Evolutionary conservation across 64 coral and sea anemone genomes (phyloP), one percentile per base, ranked within the genome.

Genomic region (Trachythela sp.): DNA sequence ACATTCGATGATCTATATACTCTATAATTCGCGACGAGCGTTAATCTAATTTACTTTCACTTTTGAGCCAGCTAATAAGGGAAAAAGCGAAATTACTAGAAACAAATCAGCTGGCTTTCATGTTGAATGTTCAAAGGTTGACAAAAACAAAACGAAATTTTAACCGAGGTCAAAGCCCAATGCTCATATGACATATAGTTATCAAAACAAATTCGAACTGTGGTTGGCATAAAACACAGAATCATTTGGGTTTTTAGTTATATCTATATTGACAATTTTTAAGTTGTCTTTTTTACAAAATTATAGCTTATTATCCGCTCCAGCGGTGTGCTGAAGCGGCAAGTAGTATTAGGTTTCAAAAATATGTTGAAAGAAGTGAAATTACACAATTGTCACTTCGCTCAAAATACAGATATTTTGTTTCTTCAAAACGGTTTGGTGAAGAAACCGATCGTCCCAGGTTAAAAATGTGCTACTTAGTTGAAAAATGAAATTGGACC

Each of bases 291-390:
- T 45, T 64, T 64, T 64, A 64, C 56, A 64, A 64, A 64, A 64
- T 27, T 64, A 64, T 7, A 18, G 56, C 56, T n/a, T 64, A 64
- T 64, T 13, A 64, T 20, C 56, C 56, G 18, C 24, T 22, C 13
- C 56, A 64, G 20, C 56, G 56, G 5, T 18, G 20, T 26, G 56
- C 56, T 64, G 56, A 64, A 64, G 56, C 56, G 56, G 56, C 22
- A 20, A 2, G 20, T n/a, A 20, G 26, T 20, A 64, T 64, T n/a
- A 64, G 56, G 56, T 64, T 64, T 64, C 56, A 64, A 64, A 64
- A 64, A 64, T 64, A 64, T 64, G 56, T 64, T n/a, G 56, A 64
- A 64, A 64, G 56, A 64, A 64, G 56, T 64, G 56, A 64, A 45
- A 45, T 45, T 45, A 45, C 42, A 45, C 42, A 45, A 45, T 45